These are phyloP conservation scores for Alsophila aescularia DNA, from an alignment of 2,888 invertebrate genomes.

Conservation along the genomic window DNA sequence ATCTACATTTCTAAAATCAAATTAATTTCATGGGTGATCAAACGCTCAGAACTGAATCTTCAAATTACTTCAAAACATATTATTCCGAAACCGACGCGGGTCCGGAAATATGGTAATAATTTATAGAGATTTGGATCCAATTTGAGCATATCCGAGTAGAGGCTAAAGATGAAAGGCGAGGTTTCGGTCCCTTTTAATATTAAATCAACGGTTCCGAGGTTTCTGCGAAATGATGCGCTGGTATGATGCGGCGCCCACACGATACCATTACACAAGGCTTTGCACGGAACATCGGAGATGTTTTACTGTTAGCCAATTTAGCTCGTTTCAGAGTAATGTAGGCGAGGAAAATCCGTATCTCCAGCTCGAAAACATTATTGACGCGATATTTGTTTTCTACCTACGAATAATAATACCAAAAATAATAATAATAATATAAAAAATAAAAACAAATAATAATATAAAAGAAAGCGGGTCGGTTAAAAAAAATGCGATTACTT, in stretches of 20 bases:
- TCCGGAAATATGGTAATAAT: conserved; percentile 9
- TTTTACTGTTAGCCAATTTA: conserved; percentile 22
- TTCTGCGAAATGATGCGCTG: conserved; percentile 17
- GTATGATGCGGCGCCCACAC: conserved; percentile 1
- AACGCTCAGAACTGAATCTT: background rate
- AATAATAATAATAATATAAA: too few species aligned
- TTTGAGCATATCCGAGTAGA: conserved; percentile 10
- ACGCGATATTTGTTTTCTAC: background rate
- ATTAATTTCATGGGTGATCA: background rate
- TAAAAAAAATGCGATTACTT: too few species aligned
- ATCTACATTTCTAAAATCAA: too few species aligned
- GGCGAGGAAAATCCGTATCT: background rate
- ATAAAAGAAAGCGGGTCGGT: too few species aligned
- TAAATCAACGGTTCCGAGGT: conserved; percentile 15
- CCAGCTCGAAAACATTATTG: background rate
- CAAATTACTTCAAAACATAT: conserved; percentile 8
- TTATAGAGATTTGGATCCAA: conserved; percentile 23
- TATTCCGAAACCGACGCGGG: conserved; percentile 1
- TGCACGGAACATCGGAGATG: too few species aligned
- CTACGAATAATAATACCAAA: background rate
- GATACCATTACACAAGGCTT: conserved; percentile 21
- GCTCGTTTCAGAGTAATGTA: conserved; percentile 9
- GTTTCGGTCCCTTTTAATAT: conserved; percentile 26
- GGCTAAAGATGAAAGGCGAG: conserved; percentile 18
- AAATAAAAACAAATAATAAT: too few species aligned